Percentiles rank a stretch among this genome's conserved stretches.
Evolutionary conservation across 2,797 vertebrate genomes (phyloP).

Genomic region (Podarcis siculus): DNA sequence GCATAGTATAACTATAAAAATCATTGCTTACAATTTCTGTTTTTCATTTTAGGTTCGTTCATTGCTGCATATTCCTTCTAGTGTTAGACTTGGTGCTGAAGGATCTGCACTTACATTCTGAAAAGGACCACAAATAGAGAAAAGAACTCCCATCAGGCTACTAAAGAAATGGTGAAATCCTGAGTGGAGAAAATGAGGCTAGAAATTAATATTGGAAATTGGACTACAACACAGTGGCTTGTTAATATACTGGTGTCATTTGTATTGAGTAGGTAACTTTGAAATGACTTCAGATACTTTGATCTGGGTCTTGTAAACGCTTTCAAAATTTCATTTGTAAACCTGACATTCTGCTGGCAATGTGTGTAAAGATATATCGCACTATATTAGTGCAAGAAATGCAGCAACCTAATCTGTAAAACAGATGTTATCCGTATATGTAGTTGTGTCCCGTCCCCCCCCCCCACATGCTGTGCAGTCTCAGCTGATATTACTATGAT

Average conservation of each 20-base stretch:
- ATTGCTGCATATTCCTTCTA: slow-evolving; percentile 74
- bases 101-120: slow-evolving; percentile 75
- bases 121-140: slow-evolving; percentile 56
- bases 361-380: not conserved
- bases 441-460: not conserved
- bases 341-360: not conserved
- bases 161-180: slow-evolving; percentile 9
- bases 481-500: not conserved
- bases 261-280: not conserved
- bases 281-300: not conserved
- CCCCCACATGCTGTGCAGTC: not conserved
- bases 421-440: not conserved
- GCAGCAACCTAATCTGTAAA: not conserved
- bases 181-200: not conserved
- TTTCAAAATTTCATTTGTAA: not conserved
- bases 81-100: slow-evolving; percentile 65
- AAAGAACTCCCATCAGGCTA: slow-evolving; percentile 25
- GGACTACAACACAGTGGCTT: not conserved
- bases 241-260: not conserved
- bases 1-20: not conserved
- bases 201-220: not conserved
- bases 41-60: slow-evolving; percentile 77
- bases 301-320: not conserved
- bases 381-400: slow-evolving; percentile 8
- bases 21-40: not conserved